Evolutionary conservation across 2,113 vertebrate genomes (phyloP).

Genomic region (Xiphophorus couchianus): DNA sequence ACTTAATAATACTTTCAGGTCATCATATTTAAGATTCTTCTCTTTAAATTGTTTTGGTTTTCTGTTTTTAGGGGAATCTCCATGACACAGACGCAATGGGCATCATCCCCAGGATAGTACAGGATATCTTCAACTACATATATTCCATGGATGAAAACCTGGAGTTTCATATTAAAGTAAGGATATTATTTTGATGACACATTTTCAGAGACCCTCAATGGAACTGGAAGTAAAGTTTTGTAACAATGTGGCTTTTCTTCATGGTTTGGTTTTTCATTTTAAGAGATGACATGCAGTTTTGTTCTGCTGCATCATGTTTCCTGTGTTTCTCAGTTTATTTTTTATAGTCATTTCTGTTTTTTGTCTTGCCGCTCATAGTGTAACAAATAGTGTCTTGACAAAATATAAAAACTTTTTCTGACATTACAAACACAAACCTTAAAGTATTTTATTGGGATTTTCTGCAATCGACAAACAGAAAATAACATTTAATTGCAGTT

Average conservation of each 20-base stretch:
- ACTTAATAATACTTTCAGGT: no score
- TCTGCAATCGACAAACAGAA: neutral
- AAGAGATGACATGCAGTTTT: neutral
- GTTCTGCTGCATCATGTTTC: constrained; percentile 26
- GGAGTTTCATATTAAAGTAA: constrained; percentile 94
- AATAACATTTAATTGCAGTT: neutral
- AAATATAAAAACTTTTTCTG: no score
- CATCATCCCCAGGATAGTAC: constrained; percentile 94
- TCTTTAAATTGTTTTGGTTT: neutral
- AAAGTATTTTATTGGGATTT: neutral
- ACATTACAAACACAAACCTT: no score
- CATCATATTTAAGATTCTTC: no score
- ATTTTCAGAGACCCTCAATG: neutral
- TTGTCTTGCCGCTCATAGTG: neutral
- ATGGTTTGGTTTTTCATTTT: neutral
- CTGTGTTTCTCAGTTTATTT: neutral
- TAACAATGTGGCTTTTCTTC: neutral
- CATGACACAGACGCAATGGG: constrained; percentile 93
- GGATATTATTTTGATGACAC: neutral
- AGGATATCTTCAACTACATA: constrained; percentile 96
- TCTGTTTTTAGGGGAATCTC: constrained; percentile 84
- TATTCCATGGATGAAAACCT: constrained; percentile 96
- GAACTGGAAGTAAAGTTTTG: neutral
- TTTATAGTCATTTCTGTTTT: neutral
- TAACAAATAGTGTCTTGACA: neutral